phyloP scores from a whole-genome alignment of 2,888 invertebrate genomes.

The Scaptodrosophila latifasciaeformis region DNA sequence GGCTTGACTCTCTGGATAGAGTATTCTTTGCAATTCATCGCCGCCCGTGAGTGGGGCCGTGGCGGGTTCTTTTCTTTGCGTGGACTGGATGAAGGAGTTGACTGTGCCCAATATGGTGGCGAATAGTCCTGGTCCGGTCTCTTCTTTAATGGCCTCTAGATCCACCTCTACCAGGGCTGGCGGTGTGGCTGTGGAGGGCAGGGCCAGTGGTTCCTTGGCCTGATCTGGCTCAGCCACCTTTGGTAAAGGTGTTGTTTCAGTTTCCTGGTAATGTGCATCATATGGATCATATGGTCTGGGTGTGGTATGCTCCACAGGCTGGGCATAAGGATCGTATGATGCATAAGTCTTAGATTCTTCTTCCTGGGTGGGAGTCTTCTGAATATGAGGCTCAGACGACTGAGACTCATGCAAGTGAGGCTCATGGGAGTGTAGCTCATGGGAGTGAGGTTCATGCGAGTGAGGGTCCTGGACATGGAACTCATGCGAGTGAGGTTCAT shows the following conservation, averaged over 20 bases:
- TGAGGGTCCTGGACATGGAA: too few species aligned
- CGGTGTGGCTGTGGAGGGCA: slow-evolving; percentile 23
- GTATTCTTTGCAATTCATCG: slow-evolving; percentile 59
- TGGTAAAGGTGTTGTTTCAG: background rate
- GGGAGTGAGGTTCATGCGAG: background rate
- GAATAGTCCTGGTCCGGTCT: slow-evolving; percentile 60
- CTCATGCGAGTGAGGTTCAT: too few species aligned
- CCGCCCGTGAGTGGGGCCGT: slow-evolving; percentile 13
- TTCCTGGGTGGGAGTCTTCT: too few species aligned
- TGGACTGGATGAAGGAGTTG: slow-evolving; percentile 64
- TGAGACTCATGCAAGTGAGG: background rate
- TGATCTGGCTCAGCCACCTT: background rate
- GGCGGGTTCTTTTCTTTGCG: slow-evolving; percentile 32
- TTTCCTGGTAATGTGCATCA: background rate
- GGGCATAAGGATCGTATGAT: too few species aligned
- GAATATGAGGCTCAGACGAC: too few species aligned
- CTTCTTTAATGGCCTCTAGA: slow-evolving; percentile 32
- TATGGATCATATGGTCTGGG: slow-evolving; percentile 11
- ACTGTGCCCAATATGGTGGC: slow-evolving; percentile 71
- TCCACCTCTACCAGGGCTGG: slow-evolving; percentile 6
- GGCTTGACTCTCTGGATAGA: slow-evolving; percentile 47
- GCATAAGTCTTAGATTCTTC: too few species aligned
- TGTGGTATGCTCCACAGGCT: slow-evolving; percentile 8
- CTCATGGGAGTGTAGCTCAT: background rate
- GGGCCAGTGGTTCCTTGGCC: slow-evolving; percentile 10